Conservation (phyloP, 2,888 invertebrate species). For the Drosophila bunnanda region DNA sequence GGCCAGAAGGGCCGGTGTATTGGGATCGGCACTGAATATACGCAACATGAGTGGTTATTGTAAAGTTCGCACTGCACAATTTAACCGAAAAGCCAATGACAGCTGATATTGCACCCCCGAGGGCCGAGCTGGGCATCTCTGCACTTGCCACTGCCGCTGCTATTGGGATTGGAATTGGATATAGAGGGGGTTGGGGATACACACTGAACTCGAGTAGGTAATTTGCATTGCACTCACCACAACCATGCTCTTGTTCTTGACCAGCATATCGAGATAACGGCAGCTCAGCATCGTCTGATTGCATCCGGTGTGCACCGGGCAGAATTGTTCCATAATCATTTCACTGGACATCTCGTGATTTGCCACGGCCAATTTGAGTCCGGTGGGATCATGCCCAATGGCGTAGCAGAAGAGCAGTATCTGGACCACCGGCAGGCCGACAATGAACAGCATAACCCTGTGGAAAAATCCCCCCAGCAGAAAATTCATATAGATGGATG, state of each 20-base stretch:
- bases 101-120: constrained; percentile 45
- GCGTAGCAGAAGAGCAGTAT: constrained; percentile 94
- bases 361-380: constrained; percentile 91
- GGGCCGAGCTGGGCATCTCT: constrained; percentile 17
- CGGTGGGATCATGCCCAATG: constrained; percentile 93
- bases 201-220: constrained; percentile 49
- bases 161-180: neutral
- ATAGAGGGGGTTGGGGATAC: neutral
- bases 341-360: constrained; percentile 90
- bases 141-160: constrained; percentile 5
- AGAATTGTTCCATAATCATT: constrained; percentile 85
- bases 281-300: constrained; percentile 90
- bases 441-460: constrained; percentile 93
- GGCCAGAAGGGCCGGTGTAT: constrained; percentile 57
- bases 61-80: constrained; percentile 61
- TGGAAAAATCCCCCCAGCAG: neutral
- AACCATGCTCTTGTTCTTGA: constrained; percentile 88
- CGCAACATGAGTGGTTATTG: constrained; percentile 73
- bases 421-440: constrained; percentile 93
- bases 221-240: constrained; percentile 86
- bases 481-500: constrained; percentile 21
- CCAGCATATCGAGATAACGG: constrained; percentile 89
- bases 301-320: constrained; percentile 86
- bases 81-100: constrained; percentile 57
- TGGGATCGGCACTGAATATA: constrained; percentile 62